Percentiles rank a stretch among this genome's conserved stretches.
Evolutionary conservation across 2,797 vertebrate genomes (phyloP).

Genomic region (Alosa sapidissima): DNA sequence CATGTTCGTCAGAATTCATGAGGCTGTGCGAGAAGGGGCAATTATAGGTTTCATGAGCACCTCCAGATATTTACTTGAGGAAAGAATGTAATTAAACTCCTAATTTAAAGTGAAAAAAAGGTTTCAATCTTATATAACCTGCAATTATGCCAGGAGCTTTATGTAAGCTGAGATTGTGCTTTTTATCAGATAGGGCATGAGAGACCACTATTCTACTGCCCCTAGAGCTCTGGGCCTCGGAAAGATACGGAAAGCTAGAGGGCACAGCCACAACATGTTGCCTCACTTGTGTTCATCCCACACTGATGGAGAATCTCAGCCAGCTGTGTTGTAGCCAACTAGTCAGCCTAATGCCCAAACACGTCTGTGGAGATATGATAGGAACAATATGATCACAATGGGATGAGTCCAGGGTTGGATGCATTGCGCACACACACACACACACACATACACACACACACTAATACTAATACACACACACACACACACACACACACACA

Average conservation of each 20-base stretch:
- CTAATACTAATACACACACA: neutral
- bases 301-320: neutral
- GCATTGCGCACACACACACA: neutral
- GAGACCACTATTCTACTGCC: neutral
- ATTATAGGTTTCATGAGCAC: conserved; percentile 45
- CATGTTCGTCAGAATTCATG: conserved; percentile 25
- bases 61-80: conserved; percentile 41
- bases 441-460: conserved; percentile 15
- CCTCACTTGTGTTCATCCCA: neutral
- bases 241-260: neutral
- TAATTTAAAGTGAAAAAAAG: conserved; percentile 5
- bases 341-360: neutral
- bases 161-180: neutral
- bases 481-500: neutral
- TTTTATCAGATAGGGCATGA: neutral
- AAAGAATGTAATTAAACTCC: conserved; percentile 49
- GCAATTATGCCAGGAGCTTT: neutral
- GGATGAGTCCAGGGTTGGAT: neutral
- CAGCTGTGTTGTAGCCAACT: neutral
- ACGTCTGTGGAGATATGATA: neutral
- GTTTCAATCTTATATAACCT: neutral
- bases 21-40: conserved; percentile 41
- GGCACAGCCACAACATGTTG: neutral
- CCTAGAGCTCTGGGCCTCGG: neutral
- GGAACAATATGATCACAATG: neutral